Percentiles rank a stretch among this genome's conserved stretches.
phyloP scores from a whole-genome alignment of 2,113 vertebrate species.

The Toxotes jaculatrix region DNA sequence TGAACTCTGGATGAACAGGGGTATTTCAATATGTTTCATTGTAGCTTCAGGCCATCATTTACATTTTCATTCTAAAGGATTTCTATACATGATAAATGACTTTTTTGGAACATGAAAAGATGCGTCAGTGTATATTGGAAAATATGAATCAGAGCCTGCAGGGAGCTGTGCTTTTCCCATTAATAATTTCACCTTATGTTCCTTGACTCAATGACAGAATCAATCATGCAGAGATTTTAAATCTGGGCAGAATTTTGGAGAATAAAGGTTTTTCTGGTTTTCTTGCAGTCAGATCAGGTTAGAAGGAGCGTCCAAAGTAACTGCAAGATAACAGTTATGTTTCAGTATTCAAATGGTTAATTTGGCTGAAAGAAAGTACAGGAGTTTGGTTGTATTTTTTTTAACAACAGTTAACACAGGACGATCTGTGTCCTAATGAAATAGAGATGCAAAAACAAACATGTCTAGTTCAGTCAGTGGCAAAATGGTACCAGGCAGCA shows the following conservation, averaged over 20 bases:
- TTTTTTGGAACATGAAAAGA: conserved; percentile 7
- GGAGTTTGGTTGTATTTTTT: too few species aligned
- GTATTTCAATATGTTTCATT: conserved; percentile 18
- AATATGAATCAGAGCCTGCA: background rate
- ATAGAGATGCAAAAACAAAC: too few species aligned
- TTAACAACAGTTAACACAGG: too few species aligned
- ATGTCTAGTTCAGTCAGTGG: too few species aligned
- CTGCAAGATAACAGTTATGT: background rate
- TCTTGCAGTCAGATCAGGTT: conserved; percentile 17
- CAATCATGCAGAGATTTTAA: background rate
- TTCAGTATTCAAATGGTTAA: too few species aligned
- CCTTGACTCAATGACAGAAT: background rate
- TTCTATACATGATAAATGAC: background rate
- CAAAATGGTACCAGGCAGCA: too few species aligned
- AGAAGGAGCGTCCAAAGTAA: background rate
- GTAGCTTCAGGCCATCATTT: background rate
- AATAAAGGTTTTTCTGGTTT: background rate
- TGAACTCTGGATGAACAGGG: background rate
- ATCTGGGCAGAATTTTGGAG: background rate
- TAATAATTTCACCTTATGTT: background rate
- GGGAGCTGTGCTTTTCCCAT: background rate
- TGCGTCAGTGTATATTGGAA: background rate
- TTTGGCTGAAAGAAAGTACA: too few species aligned
- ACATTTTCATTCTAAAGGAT: conserved; percentile 25
- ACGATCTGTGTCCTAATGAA: too few species aligned